Evolutionary conservation across 37 sponge, comb jelly and placozoan species (phyloP).

Genomic region (Agelas oroides): DNA sequence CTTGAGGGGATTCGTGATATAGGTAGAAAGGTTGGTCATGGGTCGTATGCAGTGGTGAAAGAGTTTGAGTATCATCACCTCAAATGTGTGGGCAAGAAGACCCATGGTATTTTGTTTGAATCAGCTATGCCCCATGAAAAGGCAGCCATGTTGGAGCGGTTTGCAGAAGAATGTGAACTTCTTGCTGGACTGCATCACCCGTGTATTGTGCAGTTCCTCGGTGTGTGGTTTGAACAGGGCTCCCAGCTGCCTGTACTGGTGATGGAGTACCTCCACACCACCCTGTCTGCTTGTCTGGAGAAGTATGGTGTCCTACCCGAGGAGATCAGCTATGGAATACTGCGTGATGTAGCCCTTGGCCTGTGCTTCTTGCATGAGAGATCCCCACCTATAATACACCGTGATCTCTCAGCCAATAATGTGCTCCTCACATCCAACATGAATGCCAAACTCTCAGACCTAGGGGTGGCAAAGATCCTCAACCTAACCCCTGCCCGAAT

Average conservation of each 20-base stretch:
- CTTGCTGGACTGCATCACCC: constrained; percentile 23
- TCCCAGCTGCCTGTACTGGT: constrained; percentile 17
- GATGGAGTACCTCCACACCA: constrained; percentile 11
- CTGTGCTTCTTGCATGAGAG: constrained; percentile 50
- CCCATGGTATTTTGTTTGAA: background rate
- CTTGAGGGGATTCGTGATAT: background rate
- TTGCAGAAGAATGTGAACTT: background rate
- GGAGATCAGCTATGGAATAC: constrained; percentile 28
- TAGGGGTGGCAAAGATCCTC: constrained; percentile 15
- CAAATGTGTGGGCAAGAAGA: background rate
- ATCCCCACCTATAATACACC: constrained; percentile 25
- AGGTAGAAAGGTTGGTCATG: background rate
- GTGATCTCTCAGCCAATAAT: constrained; percentile 40
- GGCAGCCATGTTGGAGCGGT: background rate
- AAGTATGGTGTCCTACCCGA: constrained; percentile 17
- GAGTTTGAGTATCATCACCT: background rate
- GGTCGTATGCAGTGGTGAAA: constrained; percentile 2
- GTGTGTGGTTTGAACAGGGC: background rate
- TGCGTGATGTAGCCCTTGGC: constrained; percentile 52
- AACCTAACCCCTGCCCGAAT: background rate
- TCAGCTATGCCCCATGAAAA: background rate
- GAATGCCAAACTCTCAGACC: constrained; percentile 55
- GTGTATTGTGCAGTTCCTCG: constrained; percentile 16
- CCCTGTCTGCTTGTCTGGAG: constrained; percentile 14
- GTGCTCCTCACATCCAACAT: constrained; percentile 38